Evolutionary conservation across 2,113 vertebrate species (phyloP).

Genomic region (Sciurus niger): DNA sequence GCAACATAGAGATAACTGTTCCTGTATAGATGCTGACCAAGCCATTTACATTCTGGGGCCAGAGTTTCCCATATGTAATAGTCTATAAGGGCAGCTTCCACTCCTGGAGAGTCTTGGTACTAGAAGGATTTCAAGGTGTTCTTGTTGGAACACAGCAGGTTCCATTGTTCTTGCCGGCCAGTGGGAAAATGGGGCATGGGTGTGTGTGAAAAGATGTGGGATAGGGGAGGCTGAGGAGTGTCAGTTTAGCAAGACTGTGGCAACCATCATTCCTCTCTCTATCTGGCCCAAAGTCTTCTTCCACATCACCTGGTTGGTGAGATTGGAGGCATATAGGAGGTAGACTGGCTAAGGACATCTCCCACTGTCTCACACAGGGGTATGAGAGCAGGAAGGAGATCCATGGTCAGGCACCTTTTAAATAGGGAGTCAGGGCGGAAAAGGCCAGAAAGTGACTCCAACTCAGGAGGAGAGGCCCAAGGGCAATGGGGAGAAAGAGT

Average conservation of each 20-base stretch:
- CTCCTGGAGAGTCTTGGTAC: background rate
- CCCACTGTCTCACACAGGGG: background rate
- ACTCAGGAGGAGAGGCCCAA: accelerated
- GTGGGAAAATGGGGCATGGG: background rate
- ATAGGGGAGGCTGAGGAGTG: background rate
- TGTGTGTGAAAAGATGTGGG: background rate
- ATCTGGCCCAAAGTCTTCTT: background rate
- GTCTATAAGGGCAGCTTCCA: background rate
- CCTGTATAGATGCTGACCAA: background rate
- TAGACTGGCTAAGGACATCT: background rate
- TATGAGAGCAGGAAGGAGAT: background rate
- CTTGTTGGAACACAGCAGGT: background rate
- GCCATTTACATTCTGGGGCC: background rate
- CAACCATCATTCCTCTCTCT: background rate
- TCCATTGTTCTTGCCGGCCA: background rate
- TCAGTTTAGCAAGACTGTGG: background rate
- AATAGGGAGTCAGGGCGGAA: background rate
- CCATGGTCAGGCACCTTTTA: background rate
- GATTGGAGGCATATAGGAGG: background rate
- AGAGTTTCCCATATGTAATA: background rate
- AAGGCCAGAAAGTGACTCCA: background rate
- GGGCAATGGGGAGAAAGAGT: background rate
- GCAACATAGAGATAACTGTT: background rate
- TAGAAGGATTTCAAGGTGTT: background rate
- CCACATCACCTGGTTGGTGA: background rate